A percentile compares a stretch with the other conserved stretches of the same genome.
These are phyloP conservation scores for Cremastinae sp. DNA, from an alignment of 2,888 invertebrate genomes.

Conservation along the genomic window DNA sequence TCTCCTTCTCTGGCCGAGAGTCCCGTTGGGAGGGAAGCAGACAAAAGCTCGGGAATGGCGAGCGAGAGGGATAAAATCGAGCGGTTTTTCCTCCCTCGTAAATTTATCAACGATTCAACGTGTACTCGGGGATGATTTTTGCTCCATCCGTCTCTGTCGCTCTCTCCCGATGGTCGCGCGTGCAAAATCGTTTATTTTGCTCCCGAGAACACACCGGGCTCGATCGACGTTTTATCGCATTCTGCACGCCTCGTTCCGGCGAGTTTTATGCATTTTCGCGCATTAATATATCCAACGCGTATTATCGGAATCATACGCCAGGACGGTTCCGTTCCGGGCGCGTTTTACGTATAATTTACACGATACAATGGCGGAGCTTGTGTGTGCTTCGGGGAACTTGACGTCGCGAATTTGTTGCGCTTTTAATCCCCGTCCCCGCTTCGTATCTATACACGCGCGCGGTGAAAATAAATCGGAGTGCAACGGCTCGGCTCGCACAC, in stretches of 20 bases:
- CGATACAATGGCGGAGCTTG: slow-evolving; percentile 21
- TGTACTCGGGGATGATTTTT: slow-evolving; percentile 45
- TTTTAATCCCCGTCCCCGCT: slow-evolving; percentile 55
- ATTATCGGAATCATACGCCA: slow-evolving; percentile 71
- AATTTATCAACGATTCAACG: slow-evolving; percentile 52
- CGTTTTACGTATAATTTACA: slow-evolving; percentile 17
- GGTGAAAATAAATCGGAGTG: slow-evolving; percentile 1
- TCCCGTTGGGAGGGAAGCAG: slow-evolving; percentile 22
- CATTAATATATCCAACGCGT: slow-evolving; percentile 71
- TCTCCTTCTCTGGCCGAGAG: slow-evolving; percentile 1
- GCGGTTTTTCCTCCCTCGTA: slow-evolving; percentile 59
- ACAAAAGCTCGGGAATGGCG: slow-evolving; percentile 49
- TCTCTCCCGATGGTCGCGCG: slow-evolving; percentile 4
- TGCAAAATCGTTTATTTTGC: slow-evolving; percentile 55
- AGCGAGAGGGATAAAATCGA: too few relatives aligned
- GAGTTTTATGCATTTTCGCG: slow-evolving; percentile 70
- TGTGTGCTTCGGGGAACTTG: too few relatives aligned
- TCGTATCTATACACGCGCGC: slow-evolving; percentile 7
- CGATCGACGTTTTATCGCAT: slow-evolving; percentile 65
- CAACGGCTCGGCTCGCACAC: too few relatives aligned
- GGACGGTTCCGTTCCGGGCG: slow-evolving; percentile 59
- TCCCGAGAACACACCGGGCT: slow-evolving; percentile 39
- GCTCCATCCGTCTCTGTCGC: slow-evolving; percentile 40
- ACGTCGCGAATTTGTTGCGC: slow-evolving; percentile 58
- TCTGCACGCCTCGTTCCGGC: slow-evolving; percentile 60